Conservation (phyloP, 2,888 invertebrate genomes). For the Thysanoteuthis rhombus region DNA sequence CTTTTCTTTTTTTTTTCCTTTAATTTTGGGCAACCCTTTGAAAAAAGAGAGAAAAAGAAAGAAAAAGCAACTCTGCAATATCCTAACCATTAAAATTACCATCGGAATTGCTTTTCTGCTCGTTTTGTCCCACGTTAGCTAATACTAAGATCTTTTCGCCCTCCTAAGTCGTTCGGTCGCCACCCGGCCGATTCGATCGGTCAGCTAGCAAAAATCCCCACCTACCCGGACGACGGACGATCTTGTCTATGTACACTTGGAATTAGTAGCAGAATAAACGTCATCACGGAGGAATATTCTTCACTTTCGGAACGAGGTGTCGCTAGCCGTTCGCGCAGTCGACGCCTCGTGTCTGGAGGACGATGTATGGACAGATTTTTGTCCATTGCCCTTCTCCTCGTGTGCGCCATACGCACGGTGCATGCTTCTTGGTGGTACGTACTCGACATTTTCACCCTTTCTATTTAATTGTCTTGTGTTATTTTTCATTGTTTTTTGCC, state of each 20-base stretch:
- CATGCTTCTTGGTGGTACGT: neutral
- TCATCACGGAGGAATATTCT: constrained; percentile 12
- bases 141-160: neutral
- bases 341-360: neutral
- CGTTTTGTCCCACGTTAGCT: neutral
- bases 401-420: neutral
- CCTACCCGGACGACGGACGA: neutral
- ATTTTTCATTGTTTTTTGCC: neutral
- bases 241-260: constrained; percentile 12
- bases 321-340: neutral
- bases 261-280: neutral
- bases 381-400: neutral
- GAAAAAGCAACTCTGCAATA: neutral
- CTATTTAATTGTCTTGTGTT: neutral
- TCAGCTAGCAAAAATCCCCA: too few relatives aligned
- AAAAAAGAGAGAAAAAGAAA: neutral
- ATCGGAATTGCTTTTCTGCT: neutral
- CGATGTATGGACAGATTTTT: neutral
- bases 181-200: neutral
- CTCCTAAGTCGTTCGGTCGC: neutral
- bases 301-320: constrained; percentile 12
- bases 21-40: too few relatives aligned
- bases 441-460: neutral
- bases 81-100: neutral
- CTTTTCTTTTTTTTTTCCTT: neutral